Evolutionary conservation across 2,113 vertebrate species (phyloP), one percentile per base, ranked within the genome.

Genomic region (Grus americana): DNA sequence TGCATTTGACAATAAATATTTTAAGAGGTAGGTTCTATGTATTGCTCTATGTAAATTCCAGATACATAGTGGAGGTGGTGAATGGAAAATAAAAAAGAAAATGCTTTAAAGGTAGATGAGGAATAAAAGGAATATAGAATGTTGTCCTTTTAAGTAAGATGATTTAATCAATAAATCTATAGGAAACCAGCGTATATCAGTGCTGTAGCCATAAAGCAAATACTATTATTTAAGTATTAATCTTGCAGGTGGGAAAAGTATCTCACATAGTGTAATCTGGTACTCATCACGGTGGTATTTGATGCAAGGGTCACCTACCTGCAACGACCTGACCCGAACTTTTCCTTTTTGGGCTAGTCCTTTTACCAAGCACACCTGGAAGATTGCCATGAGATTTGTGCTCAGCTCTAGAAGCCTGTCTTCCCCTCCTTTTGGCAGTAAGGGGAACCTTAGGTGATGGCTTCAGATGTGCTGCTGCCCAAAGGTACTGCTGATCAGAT

Each of bases 251-350:
- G 40, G 46, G 29, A 73, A 17, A 46, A 62, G 8, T 58, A 14
- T 57, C 12, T 52, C 24, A 17, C 11, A 5, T 22, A 23, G 38
- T 42, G 38, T 67, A 55, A 62, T 32, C 20, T 0, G 0, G 29
- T 44, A 20, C 9, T 54, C 22, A 36, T 47, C 0, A 3, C 52
- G 19, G 20, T 74, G 21, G 11, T 68, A 50, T 22, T 36, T 47
- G 30, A 14, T 47, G 44, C 20, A 59, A 79, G 34, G 46, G 38
- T 42, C 12, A 32, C 59, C 40, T 82, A 10, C 22, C 17, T 79
- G 27, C 11, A 27, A 4, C 1, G 3, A 19, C 14, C 22, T 38
- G n/a, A 74, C 15, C 12, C 2, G 1, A 38, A 8, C 29, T 19
- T 57, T 73, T 44, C 18, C 6, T 70, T 79, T 30, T 34, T 30